Conservation (phyloP, 2,797 vertebrate genomes). For the Falco columbarius region DNA sequence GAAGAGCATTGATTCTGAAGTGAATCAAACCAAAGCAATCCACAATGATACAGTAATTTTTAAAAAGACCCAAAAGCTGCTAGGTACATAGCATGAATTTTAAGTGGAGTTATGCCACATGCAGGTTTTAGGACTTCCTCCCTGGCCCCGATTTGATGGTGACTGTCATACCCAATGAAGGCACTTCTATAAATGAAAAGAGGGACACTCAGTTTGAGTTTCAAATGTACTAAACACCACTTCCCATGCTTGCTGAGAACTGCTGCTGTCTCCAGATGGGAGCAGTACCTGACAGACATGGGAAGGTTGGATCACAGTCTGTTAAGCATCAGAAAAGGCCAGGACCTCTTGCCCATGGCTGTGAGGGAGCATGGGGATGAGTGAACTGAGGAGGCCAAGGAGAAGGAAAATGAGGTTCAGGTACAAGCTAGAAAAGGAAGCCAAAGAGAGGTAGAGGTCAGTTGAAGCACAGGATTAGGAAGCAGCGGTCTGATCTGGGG, state of each 20-base stretch:
- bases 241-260: background rate
- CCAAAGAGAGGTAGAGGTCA: background rate
- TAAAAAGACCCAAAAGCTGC: background rate
- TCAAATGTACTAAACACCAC: background rate
- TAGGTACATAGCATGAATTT: background rate
- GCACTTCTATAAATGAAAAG: background rate
- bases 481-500: background rate
- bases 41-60: background rate
- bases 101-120: background rate
- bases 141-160: background rate
- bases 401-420: background rate
- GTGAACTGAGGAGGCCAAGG: background rate
- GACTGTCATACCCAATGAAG: background rate
- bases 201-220: background rate
- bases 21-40: background rate
- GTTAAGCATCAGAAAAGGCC: background rate
- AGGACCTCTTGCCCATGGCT: background rate
- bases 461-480: background rate
- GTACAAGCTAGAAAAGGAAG: background rate
- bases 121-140: background rate
- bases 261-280: fast-evolving
- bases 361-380: background rate
- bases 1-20: background rate
- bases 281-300: background rate
- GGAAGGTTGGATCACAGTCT: background rate